These are phyloP conservation scores for Ambastaia sidthimunki DNA, from an alignment of 2,797 vertebrate species.

Conservation along the genomic window DNA sequence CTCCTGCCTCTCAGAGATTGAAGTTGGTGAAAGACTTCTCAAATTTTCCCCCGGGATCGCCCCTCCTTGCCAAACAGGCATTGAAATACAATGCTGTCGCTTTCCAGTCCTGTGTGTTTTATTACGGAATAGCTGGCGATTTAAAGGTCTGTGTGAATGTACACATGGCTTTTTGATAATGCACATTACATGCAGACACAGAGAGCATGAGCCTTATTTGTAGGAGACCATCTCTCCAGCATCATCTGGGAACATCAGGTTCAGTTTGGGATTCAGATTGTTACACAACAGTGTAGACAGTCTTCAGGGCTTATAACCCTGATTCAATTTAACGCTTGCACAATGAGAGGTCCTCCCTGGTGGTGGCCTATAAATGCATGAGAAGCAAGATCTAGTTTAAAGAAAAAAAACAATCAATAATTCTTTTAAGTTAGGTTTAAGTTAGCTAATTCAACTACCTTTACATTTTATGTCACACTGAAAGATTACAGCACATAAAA, in stretches of 20 bases:
- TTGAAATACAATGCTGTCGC: not conserved
- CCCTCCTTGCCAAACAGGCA: not conserved
- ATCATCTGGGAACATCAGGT: conserved; percentile 21
- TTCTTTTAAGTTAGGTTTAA: not conserved
- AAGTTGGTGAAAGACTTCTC: conserved; percentile 40
- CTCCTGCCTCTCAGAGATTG: conserved; percentile 31
- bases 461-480: not conserved
- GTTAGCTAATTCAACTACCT: not conserved
- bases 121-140: conserved; percentile 4
- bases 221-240: conserved; percentile 7
- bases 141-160: not conserved
- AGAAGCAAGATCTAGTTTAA: not conserved
- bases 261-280: conserved; percentile 32
- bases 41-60: conserved; percentile 2
- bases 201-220: conserved; percentile 5
- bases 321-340: conserved; percentile 5
- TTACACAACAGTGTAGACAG: conserved; percentile 28
- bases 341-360: conserved; percentile 2
- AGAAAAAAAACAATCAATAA: not conserved
- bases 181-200: conserved; percentile 2
- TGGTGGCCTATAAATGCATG: not conserved
- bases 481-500: too few relatives aligned
- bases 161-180: not conserved
- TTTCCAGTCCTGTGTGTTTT: conserved; percentile 16
- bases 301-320: not conserved